phyloP scores from a whole-genome alignment of 2,888 invertebrate species.

The Orthosia gothica region DNA sequence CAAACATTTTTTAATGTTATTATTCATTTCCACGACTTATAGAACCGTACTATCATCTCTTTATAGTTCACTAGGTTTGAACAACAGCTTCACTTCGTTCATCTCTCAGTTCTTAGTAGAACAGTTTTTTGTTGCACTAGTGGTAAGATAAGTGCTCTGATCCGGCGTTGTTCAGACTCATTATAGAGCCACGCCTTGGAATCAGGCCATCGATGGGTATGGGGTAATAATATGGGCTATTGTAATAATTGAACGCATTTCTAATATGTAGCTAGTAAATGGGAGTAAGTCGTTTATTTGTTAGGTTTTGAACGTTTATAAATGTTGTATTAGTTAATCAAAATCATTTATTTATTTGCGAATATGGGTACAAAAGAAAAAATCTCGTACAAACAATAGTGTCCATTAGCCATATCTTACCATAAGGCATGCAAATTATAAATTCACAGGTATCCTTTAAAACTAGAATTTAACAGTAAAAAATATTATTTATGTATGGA shows the following conservation, averaged over 20 bases:
- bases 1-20: not conserved
- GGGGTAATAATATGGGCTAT: conserved; percentile 17
- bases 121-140: conserved; percentile 39
- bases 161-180: conserved; percentile 25
- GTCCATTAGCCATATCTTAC: too few species aligned
- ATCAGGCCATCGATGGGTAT: conserved; percentile 24
- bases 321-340: not conserved
- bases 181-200: conserved; percentile 44
- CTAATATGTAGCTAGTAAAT: not conserved
- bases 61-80: conserved; percentile 6
- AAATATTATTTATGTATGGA: too few species aligned
- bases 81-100: not conserved
- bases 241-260: not conserved
- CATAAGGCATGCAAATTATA: too few species aligned
- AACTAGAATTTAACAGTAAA: too few species aligned
- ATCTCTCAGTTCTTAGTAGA: conserved; percentile 7
- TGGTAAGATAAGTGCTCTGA: conserved; percentile 37
- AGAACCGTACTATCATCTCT: conserved; percentile 17
- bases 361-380: too few species aligned
- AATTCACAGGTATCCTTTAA: too few species aligned
- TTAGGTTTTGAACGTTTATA: not conserved
- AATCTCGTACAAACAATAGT: too few species aligned
- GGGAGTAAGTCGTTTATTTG: not conserved
- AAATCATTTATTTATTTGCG: too few species aligned
- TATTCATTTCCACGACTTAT: not conserved